A percentile compares a stretch with the other conserved stretches of the same genome.
These are phyloP conservation scores for Chionis minor DNA, from an alignment of 2,113 vertebrate species.

Conservation along the genomic window DNA sequence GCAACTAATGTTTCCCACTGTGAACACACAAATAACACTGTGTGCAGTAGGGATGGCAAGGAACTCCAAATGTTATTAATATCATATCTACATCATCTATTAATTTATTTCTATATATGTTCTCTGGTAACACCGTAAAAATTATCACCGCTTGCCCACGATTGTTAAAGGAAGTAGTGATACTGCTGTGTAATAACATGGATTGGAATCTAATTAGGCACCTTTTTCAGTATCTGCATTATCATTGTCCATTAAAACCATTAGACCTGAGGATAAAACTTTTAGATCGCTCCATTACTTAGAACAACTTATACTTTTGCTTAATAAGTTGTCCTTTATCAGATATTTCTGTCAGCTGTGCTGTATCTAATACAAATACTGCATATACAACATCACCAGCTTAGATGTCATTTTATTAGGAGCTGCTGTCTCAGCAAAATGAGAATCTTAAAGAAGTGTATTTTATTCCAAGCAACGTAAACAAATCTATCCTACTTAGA, in stretches of 20 bases:
- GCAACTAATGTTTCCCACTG: not conserved
- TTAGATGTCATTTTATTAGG: not conserved
- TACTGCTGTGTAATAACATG: not conserved
- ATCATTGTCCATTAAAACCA: not conserved
- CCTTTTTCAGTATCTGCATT: not conserved
- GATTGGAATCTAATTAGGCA: not conserved
- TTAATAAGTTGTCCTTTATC: not conserved
- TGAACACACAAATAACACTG: not conserved
- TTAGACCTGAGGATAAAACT: not conserved
- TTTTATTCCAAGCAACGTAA: not conserved
- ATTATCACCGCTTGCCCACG: not conserved
- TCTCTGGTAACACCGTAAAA: not conserved
- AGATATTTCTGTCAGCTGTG: not conserved
- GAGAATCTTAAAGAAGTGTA: conserved; percentile 27
- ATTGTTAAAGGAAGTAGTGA: not conserved
- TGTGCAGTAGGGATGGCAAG: not conserved
- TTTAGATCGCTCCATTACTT: not conserved
- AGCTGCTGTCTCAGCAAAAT: conserved; percentile 36
- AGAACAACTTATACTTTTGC: not conserved
- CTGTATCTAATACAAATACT: not conserved
- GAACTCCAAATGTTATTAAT: not conserved
- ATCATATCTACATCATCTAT: not conserved
- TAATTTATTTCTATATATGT: not conserved
- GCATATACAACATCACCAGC: not conserved
- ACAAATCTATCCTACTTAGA: conserved; percentile 44